Base-by-base conservation (phyloP, 1,140 invertebrate species). In the Diachasmimorpha longicaudata region DNA sequence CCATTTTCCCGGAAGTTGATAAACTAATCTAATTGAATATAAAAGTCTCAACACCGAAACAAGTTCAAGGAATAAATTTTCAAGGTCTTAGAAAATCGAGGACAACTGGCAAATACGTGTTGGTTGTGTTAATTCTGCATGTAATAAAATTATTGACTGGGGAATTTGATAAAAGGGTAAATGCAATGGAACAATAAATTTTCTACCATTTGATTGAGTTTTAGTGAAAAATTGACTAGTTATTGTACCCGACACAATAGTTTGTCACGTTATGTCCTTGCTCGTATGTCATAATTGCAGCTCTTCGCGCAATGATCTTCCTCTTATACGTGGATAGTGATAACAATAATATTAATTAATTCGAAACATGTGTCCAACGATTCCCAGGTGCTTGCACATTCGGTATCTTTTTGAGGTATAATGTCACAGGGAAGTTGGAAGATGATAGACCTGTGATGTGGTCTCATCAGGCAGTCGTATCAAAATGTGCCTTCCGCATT, bases 41-140 rank as follows among this genome's bases (percentile, higher is more conserved):
- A 31, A 63, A 25, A 63, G 58, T 31, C 23, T 37, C 44, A 46
- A 13, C 16, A 36, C 21, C 11, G 31, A 76, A 63, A 76, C 19
- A 69, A 63, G 42, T 66, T 70, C 48, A 70, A 48, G 55, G 55
- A 39, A 48, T 8, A 48, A 16, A 21, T 11, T 58, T 52, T 46
- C 19, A 37, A 71, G 70, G 70, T 37, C 71, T 72, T 72, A 76
- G 70, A 72, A 68, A 72, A 69, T 44, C 70, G 75, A 76, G 75
- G 75, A 36, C 58, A 63, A 13, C 19, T 16, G 23, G 58, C 19
- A 23, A 63, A 44, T 70, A 46, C 19, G 48, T 72, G 23, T 72
- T 36, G 21, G 23, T 36, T 44, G 37, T 36, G 37, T 63, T 72
- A 72, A 72, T 70, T 2, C 21, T 46, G 37, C 11, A 2, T 10